Conservation (phyloP, 2,113 vertebrate species). For the Platanista minor region DNA sequence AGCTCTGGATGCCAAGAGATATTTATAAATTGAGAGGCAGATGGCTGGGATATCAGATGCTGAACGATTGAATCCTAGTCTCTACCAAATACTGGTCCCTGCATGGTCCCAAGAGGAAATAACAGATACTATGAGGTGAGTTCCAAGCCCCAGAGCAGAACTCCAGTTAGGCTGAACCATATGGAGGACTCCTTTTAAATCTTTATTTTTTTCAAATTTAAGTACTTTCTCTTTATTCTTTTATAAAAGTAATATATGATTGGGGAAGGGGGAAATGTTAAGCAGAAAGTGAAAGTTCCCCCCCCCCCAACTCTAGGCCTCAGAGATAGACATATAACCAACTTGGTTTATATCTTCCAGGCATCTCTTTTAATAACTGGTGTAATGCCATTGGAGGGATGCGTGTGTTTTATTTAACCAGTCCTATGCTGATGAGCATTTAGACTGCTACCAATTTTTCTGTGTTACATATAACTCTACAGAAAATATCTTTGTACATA, state of each 20-base stretch:
- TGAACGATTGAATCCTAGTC: not conserved
- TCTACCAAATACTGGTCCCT: not conserved
- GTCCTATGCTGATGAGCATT: not conserved
- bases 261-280: not conserved
- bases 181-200: not conserved
- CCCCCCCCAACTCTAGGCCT: not conserved
- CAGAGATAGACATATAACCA: not conserved
- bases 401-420: not conserved
- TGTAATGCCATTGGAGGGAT: not conserved
- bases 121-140: not conserved
- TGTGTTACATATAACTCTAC: not conserved
- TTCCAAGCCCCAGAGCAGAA: not conserved
- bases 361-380: not conserved
- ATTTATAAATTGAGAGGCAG: slow-evolving; percentile 34
- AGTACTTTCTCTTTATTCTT: not conserved
- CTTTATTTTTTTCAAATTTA: not conserved
- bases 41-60: not conserved
- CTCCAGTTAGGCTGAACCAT: not conserved
- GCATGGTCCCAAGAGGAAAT: not conserved
- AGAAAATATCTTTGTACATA: not conserved
- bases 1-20: not conserved
- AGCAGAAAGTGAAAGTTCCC: not conserved
- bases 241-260: not conserved
- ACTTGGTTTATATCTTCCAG: not conserved
- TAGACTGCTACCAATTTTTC: not conserved